A percentile compares a stretch with the other conserved stretches of the same genome.
These are phyloP conservation scores for Diabrotica balteata DNA, from an alignment of 2,888 invertebrate genomes.

Conservation along the genomic window DNA sequence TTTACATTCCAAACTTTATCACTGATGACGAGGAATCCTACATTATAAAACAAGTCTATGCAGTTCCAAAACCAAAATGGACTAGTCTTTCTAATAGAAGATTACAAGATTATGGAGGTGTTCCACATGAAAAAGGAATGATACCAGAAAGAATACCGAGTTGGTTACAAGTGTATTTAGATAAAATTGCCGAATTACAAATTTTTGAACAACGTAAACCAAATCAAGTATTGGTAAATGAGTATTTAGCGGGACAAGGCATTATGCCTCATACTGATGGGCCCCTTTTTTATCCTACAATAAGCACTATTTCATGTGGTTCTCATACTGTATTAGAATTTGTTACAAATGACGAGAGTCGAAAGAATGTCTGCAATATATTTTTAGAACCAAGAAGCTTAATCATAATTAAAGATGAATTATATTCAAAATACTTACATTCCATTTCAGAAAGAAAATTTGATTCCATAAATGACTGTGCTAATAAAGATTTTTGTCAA, in stretches of 20 bases:
- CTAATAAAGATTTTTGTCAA: slow-evolving; percentile 71
- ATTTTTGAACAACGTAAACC: slow-evolving; percentile 77
- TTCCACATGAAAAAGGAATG: slow-evolving; percentile 94
- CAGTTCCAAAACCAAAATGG: slow-evolving; percentile 94
- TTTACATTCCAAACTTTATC: slow-evolving; percentile 89
- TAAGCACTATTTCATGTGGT: slow-evolving; percentile 91
- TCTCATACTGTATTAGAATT: slow-evolving; percentile 92
- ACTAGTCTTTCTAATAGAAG: slow-evolving; percentile 88
- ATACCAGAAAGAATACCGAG: slow-evolving; percentile 86
- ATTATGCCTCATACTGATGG: slow-evolving; percentile 98
- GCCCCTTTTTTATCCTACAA: slow-evolving; percentile 88
- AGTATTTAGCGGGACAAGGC: slow-evolving; percentile 92
- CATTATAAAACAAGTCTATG: slow-evolving; percentile 77
- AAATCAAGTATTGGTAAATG: slow-evolving; percentile 95
- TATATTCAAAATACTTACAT: slow-evolving; percentile 87
- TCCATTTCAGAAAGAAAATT: slow-evolving; percentile 76
- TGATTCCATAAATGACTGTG: slow-evolving; percentile 71
- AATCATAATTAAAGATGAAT: slow-evolving; percentile 79
- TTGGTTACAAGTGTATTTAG: slow-evolving; percentile 80
- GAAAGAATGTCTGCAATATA: slow-evolving; percentile 70
- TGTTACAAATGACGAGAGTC: slow-evolving; percentile 63
- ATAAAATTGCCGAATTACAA: slow-evolving; percentile 72
- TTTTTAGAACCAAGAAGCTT: slow-evolving; percentile 89
- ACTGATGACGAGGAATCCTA: slow-evolving; percentile 73
- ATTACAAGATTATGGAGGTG: slow-evolving; percentile 97